phyloP scores from a whole-genome alignment of 2,113 vertebrate genomes.

The Acrocephalus arundinaceus region DNA sequence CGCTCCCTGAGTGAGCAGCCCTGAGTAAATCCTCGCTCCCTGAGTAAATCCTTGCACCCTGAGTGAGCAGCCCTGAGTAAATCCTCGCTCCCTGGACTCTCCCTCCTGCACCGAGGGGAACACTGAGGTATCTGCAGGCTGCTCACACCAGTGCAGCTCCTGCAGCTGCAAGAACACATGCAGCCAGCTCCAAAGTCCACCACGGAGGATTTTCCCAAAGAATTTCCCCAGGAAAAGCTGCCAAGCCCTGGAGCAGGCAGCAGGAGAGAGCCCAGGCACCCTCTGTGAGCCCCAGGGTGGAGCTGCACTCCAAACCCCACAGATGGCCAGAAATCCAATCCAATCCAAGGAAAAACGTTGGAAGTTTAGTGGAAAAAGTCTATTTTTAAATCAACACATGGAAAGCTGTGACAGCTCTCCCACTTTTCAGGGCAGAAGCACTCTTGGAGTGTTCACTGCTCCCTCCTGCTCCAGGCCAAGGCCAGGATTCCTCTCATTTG shows the following conservation, averaged over 20 bases:
- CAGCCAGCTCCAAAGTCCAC: neutral
- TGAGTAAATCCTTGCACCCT: neutral
- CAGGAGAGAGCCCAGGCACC: neutral
- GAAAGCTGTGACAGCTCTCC: neutral
- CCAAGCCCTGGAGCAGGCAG: neutral
- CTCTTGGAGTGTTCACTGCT: neutral
- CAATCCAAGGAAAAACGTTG: neutral
- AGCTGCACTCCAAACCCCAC: neutral
- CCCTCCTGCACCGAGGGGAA: neutral
- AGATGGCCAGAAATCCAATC: neutral
- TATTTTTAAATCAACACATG: neutral
- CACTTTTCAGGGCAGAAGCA: neutral
- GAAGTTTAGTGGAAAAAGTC: neutral
- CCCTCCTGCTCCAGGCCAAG: neutral
- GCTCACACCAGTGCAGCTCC: neutral
- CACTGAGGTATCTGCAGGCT: neutral
- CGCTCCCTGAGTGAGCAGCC: neutral
- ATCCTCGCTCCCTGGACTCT: neutral
- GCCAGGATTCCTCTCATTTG: neutral
- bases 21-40: neutral
- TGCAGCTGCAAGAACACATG: neutral
- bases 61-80: neutral
- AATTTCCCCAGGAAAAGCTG: neutral
- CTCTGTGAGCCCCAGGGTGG: neutral
- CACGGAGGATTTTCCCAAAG: neutral